Evolutionary conservation across 2,797 vertebrate genomes (phyloP).

Genomic region (Tinamus major): DNA sequence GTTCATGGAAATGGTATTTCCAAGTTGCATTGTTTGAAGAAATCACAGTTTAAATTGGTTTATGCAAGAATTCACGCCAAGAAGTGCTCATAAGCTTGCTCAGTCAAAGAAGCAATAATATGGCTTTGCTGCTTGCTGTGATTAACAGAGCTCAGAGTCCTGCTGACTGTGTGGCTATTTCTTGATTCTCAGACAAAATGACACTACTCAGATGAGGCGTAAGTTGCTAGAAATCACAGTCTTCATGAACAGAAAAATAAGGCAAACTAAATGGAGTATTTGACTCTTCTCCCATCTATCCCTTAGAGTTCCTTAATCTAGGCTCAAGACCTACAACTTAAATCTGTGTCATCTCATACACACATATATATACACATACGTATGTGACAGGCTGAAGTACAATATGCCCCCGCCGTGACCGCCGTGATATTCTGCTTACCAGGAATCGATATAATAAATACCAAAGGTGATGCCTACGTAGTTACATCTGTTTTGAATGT

Average conservation of each 20-base stretch:
- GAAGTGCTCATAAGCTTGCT: not conserved
- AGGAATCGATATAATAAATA: conserved; percentile 44
- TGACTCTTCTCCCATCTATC: not conserved
- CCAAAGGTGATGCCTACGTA: conserved; percentile 44
- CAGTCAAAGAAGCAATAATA: not conserved
- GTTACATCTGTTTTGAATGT: conserved; percentile 44
- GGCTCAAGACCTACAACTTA: not conserved
- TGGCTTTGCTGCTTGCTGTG: not conserved
- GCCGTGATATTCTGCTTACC: not conserved
- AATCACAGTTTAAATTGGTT: not conserved
- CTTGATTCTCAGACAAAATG: conserved; percentile 6
- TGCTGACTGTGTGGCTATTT: not conserved
- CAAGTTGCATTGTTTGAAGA: not conserved
- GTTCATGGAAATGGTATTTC: not conserved
- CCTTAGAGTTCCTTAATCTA: not conserved
- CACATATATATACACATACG: accelerated
- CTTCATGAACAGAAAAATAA: not conserved
- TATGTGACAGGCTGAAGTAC: not conserved
- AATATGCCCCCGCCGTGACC: not conserved
- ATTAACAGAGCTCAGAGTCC: not conserved
- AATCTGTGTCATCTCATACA: not conserved
- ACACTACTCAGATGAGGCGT: not conserved
- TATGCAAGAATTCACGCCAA: not conserved
- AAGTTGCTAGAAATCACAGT: not conserved
- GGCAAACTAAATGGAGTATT: not conserved